Base-by-base conservation (phyloP, 1,140 invertebrate genomes). In the Patella vulgata region DNA sequence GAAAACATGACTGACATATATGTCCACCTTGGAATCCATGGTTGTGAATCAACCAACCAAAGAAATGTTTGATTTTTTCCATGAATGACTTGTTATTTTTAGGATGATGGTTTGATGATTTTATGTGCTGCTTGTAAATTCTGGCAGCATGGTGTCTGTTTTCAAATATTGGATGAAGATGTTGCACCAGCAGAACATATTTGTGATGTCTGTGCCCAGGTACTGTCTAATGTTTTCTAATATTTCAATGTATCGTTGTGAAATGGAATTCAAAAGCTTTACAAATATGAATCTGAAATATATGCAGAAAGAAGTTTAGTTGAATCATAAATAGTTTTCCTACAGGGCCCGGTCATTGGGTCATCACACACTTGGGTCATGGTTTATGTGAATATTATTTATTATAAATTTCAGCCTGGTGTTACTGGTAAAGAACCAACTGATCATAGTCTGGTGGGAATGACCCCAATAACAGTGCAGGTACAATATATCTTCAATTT, bases 101-200 rank as follows among this genome's bases (percentile, higher is more conserved):
- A 83, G 82, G 82, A 83, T 73, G 81, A 82, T 74, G 82, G 82
- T 3, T 61, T 84, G 70, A 84, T 84, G 82, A 74, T 84, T 17
- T 60, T 82, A 48, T 84, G 82, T 73, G 74, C 71, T 28, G 56
- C 66, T 0, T 84, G 82, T 58, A 79, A 79, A 33, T 70, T 64
- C 28, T 84, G 82, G 82, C 82, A 83, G 57, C 82, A 84, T 78
- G 82, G 75, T 30, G 65, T 82, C 1, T 84, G 82, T 59, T 84
- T 82, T 62, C 48, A 66, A 12, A 75, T 84, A 28, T 50, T 70
- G 14, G 56, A 70, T 44, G 77, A 82, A 65, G 60, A 74, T 33
- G 72, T 79, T 21, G 81, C 78, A 40, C 82, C 81, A 27, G 51
- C 64, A 46, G 42, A 46, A 40, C 82, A 84, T 58, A 60, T 80